Conservation (phyloP, 2,888 invertebrate species). For the Harpalus rubripes region DNA sequence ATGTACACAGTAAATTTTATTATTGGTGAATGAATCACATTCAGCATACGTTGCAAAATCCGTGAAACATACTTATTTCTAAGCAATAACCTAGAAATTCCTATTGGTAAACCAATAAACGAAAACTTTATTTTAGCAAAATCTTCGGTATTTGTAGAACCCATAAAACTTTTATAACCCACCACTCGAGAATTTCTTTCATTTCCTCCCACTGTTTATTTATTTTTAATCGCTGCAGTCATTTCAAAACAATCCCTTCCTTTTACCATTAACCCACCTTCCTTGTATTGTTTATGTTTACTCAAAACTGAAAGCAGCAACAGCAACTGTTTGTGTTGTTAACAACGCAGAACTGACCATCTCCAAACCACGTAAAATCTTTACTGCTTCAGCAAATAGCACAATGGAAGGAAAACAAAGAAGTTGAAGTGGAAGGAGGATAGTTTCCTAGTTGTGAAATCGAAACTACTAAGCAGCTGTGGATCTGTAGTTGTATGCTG, state of each 20-base stretch:
- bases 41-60: too few species aligned
- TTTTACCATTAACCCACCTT: conserved; percentile 33
- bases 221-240: conserved; percentile 17
- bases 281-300: conserved; percentile 36
- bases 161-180: not conserved
- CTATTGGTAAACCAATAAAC: not conserved
- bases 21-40: too few species aligned
- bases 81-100: not conserved
- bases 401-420: conserved; percentile 44
- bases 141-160: not conserved
- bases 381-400: conserved; percentile 38
- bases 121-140: conserved; percentile 7
- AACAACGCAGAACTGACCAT: conserved; percentile 44
- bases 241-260: conserved; percentile 25
- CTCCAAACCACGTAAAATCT: conserved; percentile 49
- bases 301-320: conserved; percentile 23
- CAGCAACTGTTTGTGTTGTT: conserved; percentile 47
- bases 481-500: not conserved
- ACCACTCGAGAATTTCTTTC: not conserved
- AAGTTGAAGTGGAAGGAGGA: not conserved
- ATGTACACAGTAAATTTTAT: too few species aligned
- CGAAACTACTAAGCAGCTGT: conserved; percentile 35
- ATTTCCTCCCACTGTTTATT: conserved; percentile 24
- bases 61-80: too few species aligned
- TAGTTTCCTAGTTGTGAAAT: conserved; percentile 37